These are phyloP conservation scores for Toxotes jaculatrix DNA, from an alignment of 2,113 vertebrate species.

Conservation along the genomic window DNA sequence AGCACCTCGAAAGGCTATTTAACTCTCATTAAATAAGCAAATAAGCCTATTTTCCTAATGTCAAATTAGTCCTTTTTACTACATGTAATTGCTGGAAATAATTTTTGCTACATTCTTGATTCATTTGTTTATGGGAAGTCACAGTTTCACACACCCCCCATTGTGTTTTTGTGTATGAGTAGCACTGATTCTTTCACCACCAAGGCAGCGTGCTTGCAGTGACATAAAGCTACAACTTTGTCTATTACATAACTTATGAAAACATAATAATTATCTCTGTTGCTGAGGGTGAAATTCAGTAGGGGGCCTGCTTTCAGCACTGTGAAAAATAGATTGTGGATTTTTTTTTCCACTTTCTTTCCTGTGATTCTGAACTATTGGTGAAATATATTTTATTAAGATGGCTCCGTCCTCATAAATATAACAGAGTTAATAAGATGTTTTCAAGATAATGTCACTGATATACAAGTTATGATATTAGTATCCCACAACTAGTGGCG, in stretches of 20 bases:
- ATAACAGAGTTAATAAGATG: not conserved
- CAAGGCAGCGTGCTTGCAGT: not conserved
- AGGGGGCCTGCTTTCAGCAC: not conserved
- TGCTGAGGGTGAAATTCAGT: not conserved
- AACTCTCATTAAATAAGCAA: too few species aligned
- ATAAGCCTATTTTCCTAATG: too few species aligned
- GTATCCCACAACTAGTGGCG: too few species aligned
- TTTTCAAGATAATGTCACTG: not conserved
- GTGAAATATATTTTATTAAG: not conserved
- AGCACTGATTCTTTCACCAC: not conserved
- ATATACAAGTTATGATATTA: not conserved
- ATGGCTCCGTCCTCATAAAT: not conserved
- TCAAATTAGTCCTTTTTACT: too few species aligned
- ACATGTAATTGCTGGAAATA: not conserved
- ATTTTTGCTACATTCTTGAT: not conserved
- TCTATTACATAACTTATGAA: constrained; percentile 6
- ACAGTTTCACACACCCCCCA: not conserved
- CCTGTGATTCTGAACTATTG: not conserved
- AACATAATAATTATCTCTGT: constrained; percentile 6
- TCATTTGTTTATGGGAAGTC: not conserved
- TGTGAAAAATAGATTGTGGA: not conserved
- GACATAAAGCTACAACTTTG: not conserved
- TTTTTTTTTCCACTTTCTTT: not conserved
- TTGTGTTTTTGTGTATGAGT: not conserved
- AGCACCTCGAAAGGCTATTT: too few species aligned